Evolutionary conservation across 2,888 invertebrate genomes (phyloP), one percentile per base, ranked within the genome.

Genomic region (Eurois occulta): DNA sequence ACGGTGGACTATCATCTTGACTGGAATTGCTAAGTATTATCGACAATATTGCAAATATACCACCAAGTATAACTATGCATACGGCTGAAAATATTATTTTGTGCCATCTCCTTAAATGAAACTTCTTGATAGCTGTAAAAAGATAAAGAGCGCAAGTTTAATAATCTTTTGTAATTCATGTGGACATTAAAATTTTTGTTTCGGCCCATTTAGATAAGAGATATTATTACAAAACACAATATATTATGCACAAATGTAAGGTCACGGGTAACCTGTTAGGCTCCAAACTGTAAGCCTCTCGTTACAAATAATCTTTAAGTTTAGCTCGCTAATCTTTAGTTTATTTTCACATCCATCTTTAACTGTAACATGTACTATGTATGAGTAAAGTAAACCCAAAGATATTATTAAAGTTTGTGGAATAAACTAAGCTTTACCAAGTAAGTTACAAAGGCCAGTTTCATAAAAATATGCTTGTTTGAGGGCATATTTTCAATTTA

Each of bases 11-110:
- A 65, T 90, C 88, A 72, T 88, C 90, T 77, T 88, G 88, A 77
- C 65, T 85, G 67, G 80, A 83, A 74, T 92, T 91, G 69, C 86
- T 90, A 80, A 93, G 89, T 70, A 93, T 89, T 75, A 94, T 83
- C 72, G 93, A 88, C 43, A 93, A 85, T 77, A 95, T 88, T 35
- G 93, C 93, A 89, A 93, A 92, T 81, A 94, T 90, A 43, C 93
- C 92, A 58, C 93, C 94, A 65, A 95, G 85, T 52, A 94, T 80
- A 67, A 93, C 86, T 76, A 95, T 85, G 88, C 92, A 94, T 11
- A 94, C 81, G 38, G 91, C 91, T 35, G 91, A 92, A 72, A 94
- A 91, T 41, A 91, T 91, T 77, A 95, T 80, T 87, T 95, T 95
- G 77, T 94, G 91, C 95, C 95, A 95, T 38, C 91, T 87, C 67